Evolutionary conservation across 2,797 vertebrate species (phyloP), one percentile per base, ranked within the genome.

Genomic region (Amazona ochrocephala): DNA sequence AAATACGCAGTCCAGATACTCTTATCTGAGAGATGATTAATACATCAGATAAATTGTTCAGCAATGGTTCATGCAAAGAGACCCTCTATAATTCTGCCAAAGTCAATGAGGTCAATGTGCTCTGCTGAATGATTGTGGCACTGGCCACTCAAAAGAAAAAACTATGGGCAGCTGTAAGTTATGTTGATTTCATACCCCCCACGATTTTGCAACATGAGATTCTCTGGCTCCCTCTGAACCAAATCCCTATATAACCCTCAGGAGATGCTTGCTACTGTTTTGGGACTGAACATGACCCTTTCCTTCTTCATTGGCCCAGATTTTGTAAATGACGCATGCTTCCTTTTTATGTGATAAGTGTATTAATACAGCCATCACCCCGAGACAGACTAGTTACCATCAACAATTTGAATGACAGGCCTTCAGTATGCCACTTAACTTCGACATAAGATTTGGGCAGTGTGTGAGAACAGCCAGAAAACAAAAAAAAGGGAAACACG

Each of bases 51-150:
- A 93, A 95, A 97, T 96, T 95, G 90, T 92, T 94, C 94, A 60
- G 84, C 91, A 87, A 45, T 83, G 88, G 93, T 95, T 95, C 93
- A 85, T 89, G 90, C 95, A 95, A 96, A 96, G 78, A 96, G 88
- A 74, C 68, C 90, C 75, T 75, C 95, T 84, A 95, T 96, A 96
- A 96, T 96, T 96, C 96, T 97, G 92, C 92, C 96, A 95, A 27
- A 95, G 91, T 94, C 94, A 83, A 93, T 89, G 95, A 96, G 94
- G 94, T 94, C 96, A 95, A 87, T 96, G 94, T 83, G 90, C 75
- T 93, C 75, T 83, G 86, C 81, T 95, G 93, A 97, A 42, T 89
- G 96, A 94, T 85, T 89, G 90, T 84, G 91, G 89, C 93, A 96
- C 93, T 95, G 95, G 85, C 84, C 93, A 95, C 95, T 96, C 94